Evolutionary conservation across 2,888 invertebrate species (phyloP).

Genomic region (Pollenia labialis): DNA sequence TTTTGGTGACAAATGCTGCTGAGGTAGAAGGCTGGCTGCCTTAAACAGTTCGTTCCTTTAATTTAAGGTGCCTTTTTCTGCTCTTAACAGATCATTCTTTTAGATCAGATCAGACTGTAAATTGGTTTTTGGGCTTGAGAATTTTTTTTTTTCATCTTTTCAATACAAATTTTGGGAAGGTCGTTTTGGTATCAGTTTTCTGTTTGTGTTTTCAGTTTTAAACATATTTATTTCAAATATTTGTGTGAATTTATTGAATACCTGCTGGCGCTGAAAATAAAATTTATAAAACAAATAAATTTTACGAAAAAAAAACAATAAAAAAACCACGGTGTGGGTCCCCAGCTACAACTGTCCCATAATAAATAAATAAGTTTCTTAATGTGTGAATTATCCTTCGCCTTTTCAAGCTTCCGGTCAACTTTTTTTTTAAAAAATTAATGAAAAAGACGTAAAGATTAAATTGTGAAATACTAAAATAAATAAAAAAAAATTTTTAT

Average conservation of each 20-base stretch:
- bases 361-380: conserved; percentile 23
- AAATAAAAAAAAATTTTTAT: not conserved
- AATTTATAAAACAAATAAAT: not conserved
- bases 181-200: conserved; percentile 51
- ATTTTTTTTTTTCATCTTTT: conserved; percentile 23
- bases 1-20: conserved; percentile 12
- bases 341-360: conserved; percentile 13
- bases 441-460: conserved; percentile 28
- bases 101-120: conserved; percentile 42
- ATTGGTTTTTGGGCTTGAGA: conserved; percentile 32
- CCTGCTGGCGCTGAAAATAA: conserved; percentile 58
- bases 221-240: conserved; percentile 27
- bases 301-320: conserved; percentile 6
- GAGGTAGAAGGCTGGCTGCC: conserved; percentile 17
- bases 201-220: conserved; percentile 2
- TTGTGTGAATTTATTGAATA: conserved; percentile 66
- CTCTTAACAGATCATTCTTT: conserved; percentile 45
- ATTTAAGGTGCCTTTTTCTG: conserved; percentile 17
- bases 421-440: not conserved
- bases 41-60: conserved; percentile 16
- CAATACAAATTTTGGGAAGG: conserved; percentile 46
- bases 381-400: conserved; percentile 63
- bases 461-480: conserved; percentile 53
- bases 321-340: conserved; percentile 50
- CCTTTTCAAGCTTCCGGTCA: conserved; percentile 67